These are phyloP conservation scores for Leptinotarsa lineolata DNA, from an alignment of 1,140 invertebrate species.

Conservation along the genomic window DNA sequence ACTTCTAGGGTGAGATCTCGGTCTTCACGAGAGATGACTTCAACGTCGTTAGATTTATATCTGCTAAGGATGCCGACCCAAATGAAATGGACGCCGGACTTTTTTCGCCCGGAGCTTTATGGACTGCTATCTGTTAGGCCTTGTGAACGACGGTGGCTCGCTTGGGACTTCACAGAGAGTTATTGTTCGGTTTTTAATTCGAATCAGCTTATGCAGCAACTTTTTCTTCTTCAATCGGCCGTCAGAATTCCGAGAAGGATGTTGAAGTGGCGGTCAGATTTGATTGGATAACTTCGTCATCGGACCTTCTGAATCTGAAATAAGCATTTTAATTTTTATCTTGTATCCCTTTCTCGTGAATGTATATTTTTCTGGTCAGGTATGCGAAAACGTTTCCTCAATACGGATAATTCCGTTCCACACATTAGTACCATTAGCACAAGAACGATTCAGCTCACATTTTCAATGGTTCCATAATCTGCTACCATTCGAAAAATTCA, in stretches of 20 bases:
- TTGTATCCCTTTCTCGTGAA: too few relatives aligned
- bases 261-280: too few relatives aligned
- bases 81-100: slow-evolving; percentile 21
- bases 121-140: slow-evolving; percentile 9
- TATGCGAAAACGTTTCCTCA: too few relatives aligned
- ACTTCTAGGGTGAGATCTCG: slow-evolving; percentile 1
- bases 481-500: too few relatives aligned
- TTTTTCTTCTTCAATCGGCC: slow-evolving; percentile 1
- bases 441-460: too few relatives aligned
- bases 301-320: too few relatives aligned
- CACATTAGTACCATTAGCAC: too few relatives aligned
- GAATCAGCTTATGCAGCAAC: slow-evolving; percentile 16
- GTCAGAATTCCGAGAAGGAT: neutral
- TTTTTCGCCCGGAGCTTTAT: slow-evolving; percentile 17
- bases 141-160: neutral
- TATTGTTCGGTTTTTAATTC: slow-evolving; percentile 23
- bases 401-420: too few relatives aligned
- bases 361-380: too few relatives aligned
- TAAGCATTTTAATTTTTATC: too few relatives aligned
- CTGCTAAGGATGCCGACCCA: slow-evolving; percentile 16
- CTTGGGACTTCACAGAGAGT: slow-evolving; percentile 7
- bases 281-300: too few relatives aligned
- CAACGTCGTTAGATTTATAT: slow-evolving; percentile 23
- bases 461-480: too few relatives aligned
- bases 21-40: slow-evolving; percentile 19